phyloP scores from a whole-genome alignment of 2,888 invertebrate genomes.

The Panopea generosa region DNA sequence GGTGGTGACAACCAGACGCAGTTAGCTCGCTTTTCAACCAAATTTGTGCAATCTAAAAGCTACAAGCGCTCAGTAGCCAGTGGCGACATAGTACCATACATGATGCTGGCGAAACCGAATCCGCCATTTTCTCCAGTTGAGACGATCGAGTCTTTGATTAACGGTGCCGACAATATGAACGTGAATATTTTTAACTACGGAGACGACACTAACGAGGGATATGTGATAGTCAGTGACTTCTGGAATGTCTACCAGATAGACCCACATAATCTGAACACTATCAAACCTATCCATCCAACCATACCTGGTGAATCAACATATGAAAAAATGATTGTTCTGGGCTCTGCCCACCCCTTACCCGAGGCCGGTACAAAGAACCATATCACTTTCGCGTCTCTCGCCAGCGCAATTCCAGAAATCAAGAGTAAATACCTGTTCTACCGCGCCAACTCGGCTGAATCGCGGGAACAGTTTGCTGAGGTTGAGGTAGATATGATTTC shows the following conservation, averaged over 20 bases:
- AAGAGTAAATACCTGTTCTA: conserved; percentile 65
- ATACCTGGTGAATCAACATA: conserved; percentile 18
- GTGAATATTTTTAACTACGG: conserved; percentile 64
- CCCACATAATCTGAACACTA: conserved; percentile 25
- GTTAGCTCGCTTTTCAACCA: conserved; percentile 47
- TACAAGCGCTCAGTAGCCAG: conserved; percentile 54
- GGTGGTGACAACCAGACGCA: conserved; percentile 17
- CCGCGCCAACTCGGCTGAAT: conserved; percentile 66
- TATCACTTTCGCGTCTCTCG: conserved; percentile 71
- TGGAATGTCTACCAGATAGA: conserved; percentile 68
- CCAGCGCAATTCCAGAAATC: conserved; percentile 66
- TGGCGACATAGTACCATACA: conserved; percentile 64
- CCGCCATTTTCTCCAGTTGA: conserved; percentile 56
- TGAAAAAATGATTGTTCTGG: conserved; percentile 66
- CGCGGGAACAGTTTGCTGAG: conserved; percentile 71
- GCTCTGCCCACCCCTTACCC: conserved; percentile 79
- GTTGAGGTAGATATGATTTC: conserved; percentile 72
- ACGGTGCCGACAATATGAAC: conserved; percentile 71
- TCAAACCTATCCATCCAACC: conserved; percentile 25
- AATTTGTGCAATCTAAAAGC: conserved; percentile 59
- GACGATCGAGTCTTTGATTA: conserved; percentile 35
- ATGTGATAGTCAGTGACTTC: conserved; percentile 66
- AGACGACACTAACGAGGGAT: conserved; percentile 13
- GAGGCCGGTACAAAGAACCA: conserved; percentile 70
- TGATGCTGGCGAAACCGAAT: conserved; percentile 56